Evolutionary conservation across 2,888 invertebrate genomes (phyloP).

Genomic region (Ctena decussata): DNA sequence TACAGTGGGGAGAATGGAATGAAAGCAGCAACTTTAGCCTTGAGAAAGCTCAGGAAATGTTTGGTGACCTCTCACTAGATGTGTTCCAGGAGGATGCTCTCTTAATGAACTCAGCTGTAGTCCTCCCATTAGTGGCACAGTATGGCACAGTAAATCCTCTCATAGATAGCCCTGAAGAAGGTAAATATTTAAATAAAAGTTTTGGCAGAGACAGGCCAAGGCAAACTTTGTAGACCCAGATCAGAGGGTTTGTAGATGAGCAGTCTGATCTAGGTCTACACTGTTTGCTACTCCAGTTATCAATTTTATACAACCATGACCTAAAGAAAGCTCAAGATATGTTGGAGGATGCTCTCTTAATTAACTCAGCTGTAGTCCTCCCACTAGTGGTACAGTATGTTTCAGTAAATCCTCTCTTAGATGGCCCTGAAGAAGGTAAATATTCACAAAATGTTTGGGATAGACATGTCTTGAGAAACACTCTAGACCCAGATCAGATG

Average conservation of each 20-base stretch:
- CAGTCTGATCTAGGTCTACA: no score
- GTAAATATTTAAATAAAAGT: background rate
- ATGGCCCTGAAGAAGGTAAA: background rate
- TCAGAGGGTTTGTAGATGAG: no score
- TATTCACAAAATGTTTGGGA: background rate
- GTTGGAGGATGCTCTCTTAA: conserved; percentile 80
- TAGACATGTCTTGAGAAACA: no score
- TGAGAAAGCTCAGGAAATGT: conserved; percentile 40
- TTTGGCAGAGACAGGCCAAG: no score
- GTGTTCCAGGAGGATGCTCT: conserved; percentile 81
- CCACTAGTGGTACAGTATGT: conserved; percentile 75
- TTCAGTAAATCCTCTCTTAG: conserved; percentile 43
- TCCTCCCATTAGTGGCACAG: conserved; percentile 74
- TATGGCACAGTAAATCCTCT: conserved; percentile 61
- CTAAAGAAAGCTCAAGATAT: no score
- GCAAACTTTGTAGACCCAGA: no score
- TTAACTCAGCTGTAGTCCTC: conserved; percentile 74
- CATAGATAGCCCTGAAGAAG: conserved; percentile 6
- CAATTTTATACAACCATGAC: no score
- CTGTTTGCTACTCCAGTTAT: no score
- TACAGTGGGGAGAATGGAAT: conserved; percentile 54
- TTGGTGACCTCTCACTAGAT: conserved; percentile 53
- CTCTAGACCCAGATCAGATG: no score
- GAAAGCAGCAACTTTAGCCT: background rate
- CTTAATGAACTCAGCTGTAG: conserved; percentile 75